These are phyloP conservation scores for Doris montereyensis DNA, from an alignment of 2,888 invertebrate species.

Conservation along the genomic window DNA sequence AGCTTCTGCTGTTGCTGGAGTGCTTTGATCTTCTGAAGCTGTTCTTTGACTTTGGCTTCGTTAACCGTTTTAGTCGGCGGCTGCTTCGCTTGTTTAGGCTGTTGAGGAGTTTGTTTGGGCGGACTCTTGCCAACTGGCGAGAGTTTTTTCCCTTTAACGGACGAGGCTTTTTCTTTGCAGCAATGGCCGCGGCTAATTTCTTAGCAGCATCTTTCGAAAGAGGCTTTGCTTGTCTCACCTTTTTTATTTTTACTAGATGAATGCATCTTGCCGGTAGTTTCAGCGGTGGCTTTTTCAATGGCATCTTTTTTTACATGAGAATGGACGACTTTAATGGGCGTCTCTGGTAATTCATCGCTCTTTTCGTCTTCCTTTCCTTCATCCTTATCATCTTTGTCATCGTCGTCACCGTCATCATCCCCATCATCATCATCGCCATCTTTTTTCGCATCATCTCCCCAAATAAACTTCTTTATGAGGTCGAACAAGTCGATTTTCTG, in stretches of 20 bases:
- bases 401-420: constrained; percentile 19
- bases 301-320: constrained; percentile 1
- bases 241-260: too few relatives aligned
- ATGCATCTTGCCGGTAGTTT: not conserved
- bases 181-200: too few relatives aligned
- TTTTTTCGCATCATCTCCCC: constrained; percentile 20
- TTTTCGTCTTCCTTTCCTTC: constrained; percentile 1
- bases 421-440: constrained; percentile 34
- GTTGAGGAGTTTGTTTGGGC: too few relatives aligned
- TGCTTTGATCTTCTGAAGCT: not conserved
- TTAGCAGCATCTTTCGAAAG: too few relatives aligned
- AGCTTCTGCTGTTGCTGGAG: constrained; percentile 13
- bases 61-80: not conserved
- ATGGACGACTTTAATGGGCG: constrained; percentile 33
- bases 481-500: constrained; percentile 45
- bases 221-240: too few relatives aligned
- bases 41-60: not conserved
- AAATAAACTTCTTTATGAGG: constrained; percentile 37
- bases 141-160: too few relatives aligned
- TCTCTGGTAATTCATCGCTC: constrained; percentile 33
- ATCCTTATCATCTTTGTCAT: not conserved
- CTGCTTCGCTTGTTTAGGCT: too few relatives aligned
- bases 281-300: not conserved
- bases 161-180: too few relatives aligned
- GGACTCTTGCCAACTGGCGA: too few relatives aligned